Conservation (phyloP, 1,140 invertebrate species). For the Hyphantria cunea region DNA sequence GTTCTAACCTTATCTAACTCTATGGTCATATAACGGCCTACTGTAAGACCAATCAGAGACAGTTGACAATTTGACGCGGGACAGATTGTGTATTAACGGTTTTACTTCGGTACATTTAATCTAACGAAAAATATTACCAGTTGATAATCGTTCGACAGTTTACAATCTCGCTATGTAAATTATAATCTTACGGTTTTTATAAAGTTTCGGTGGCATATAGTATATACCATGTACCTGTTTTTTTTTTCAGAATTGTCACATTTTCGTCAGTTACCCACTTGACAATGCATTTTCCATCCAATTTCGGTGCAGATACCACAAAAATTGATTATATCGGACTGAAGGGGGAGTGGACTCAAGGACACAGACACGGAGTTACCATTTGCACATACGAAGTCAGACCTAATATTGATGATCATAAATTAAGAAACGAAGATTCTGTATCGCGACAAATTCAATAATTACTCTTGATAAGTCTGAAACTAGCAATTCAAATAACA, state of each 20-base stretch:
- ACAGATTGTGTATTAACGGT: too few species aligned
- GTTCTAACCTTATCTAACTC: too few species aligned
- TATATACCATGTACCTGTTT: conserved; percentile 5
- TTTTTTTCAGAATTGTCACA: conserved; percentile 89
- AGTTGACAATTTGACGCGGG: too few species aligned
- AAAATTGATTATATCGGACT: conserved; percentile 97
- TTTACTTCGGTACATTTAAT: too few species aligned
- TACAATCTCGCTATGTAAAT: too few species aligned
- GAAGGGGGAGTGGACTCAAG: conserved; percentile 94
- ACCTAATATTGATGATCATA: conserved; percentile 93
- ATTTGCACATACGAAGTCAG: conserved; percentile 94
- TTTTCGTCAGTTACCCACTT: conserved; percentile 95
- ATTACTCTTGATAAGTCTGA: neutral
- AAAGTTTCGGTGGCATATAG: too few species aligned
- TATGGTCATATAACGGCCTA: too few species aligned
- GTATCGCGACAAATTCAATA: conserved; percentile 78
- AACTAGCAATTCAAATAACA: too few species aligned
- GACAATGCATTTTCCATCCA: conserved; percentile 93
- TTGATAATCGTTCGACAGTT: too few species aligned
- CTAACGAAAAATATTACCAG: too few species aligned
- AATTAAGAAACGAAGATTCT: conserved; percentile 65
- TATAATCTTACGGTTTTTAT: too few species aligned
- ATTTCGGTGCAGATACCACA: conserved; percentile 92
- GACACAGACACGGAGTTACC: conserved; percentile 92
- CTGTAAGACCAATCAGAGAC: too few species aligned